Percentiles rank a stretch among this genome's conserved stretches.
Evolutionary conservation across 2,797 vertebrate species (phyloP).

Genomic region (Pangasius macronema): DNA sequence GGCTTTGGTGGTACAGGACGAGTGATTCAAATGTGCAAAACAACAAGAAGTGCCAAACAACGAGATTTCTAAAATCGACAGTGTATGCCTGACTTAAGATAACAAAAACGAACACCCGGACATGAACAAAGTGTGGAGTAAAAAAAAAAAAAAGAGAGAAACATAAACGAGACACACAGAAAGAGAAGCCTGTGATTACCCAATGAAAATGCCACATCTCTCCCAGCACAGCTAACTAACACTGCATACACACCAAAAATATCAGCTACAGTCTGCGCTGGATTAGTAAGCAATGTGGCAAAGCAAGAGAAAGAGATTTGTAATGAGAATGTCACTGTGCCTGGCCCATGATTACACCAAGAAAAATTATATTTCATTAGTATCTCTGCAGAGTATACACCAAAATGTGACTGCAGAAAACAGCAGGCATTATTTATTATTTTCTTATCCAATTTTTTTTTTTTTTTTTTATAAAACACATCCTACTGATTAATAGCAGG

Average conservation of each 20-base stretch:
- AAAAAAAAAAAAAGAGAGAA: not conserved
- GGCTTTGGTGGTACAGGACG: not conserved
- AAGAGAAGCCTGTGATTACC: constrained; percentile 27
- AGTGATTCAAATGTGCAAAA: not conserved
- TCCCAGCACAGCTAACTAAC: constrained; percentile 15
- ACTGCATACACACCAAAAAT: not conserved
- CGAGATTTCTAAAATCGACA: not conserved
- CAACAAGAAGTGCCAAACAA: not conserved
- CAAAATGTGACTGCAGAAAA: not conserved
- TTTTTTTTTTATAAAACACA: not conserved
- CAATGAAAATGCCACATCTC: constrained; percentile 22
- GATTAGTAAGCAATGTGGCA: constrained; percentile 11
- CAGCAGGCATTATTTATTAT: not conserved
- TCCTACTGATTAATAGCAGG: constrained; percentile 57
- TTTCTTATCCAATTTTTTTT: not conserved
- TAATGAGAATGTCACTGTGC: constrained; percentile 28
- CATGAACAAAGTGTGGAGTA: not conserved
- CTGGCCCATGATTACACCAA: constrained; percentile 57
- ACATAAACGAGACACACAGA: constrained; percentile 1
- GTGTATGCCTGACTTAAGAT: not conserved
- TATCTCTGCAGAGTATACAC: not conserved
- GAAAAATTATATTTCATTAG: not conserved
- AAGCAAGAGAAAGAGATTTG: constrained; percentile 16
- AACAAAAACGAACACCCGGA: not conserved
- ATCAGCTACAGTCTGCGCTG: constrained; percentile 2